A percentile compares a stretch with the other conserved stretches of the same genome.
Conservation (phyloP, 2,113 vertebrate species). For the Amphiprion ocellaris region DNA sequence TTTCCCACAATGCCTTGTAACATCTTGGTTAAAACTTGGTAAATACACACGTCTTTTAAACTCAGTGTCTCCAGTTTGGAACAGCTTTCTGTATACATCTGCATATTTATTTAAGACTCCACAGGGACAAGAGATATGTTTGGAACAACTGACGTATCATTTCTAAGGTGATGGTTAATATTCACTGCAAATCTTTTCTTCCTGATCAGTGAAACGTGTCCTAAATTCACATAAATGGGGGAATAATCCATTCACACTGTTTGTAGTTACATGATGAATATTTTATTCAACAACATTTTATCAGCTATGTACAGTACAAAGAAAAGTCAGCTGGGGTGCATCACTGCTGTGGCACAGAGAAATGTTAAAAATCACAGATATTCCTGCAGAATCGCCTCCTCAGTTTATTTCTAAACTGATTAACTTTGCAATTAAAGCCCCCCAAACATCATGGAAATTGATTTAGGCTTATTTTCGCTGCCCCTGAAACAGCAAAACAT, state of each 20-base stretch:
- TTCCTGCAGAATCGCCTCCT: not conserved
- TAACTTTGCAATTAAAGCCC: not conserved
- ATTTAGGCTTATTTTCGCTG: not conserved
- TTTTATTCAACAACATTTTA: conserved; percentile 70
- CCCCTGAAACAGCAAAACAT: not conserved
- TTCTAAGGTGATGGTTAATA: no score
- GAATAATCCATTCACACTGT: not conserved
- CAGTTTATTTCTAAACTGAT: fast-evolving
- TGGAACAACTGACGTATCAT: no score
- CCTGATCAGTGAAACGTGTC: no score
- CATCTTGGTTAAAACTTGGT: no score
- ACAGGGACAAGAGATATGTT: no score
- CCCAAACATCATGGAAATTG: not conserved
- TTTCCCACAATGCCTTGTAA: no score
- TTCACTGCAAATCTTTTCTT: no score
- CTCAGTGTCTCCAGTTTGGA: no score
- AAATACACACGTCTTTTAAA: no score
- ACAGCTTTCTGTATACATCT: no score
- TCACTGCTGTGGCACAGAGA: conserved; percentile 34
- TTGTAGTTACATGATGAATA: conserved; percentile 34
- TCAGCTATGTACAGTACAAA: conserved; percentile 60
- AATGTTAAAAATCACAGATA: conserved; percentile 2
- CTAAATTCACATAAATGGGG: no score
- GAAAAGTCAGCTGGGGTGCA: conserved; percentile 36
- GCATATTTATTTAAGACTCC: no score